A percentile compares a stretch with the other conserved stretches of the same genome.
Conservation (phyloP, 2,888 invertebrate genomes). For the Cataglyphis cursor region DNA sequence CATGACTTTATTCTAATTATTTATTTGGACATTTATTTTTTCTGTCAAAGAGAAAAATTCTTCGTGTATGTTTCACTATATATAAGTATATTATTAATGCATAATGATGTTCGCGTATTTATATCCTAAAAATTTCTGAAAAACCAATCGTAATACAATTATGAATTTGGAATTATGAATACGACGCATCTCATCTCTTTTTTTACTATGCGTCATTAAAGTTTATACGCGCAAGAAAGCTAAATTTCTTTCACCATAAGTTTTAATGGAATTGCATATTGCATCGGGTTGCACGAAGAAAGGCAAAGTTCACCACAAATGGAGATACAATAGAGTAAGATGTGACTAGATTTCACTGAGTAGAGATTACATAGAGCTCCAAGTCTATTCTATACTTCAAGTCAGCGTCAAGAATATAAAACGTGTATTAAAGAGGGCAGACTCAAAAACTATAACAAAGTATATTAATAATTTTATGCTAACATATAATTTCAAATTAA, state of each 20-base stretch:
- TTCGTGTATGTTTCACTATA: not conserved
- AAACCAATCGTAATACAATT: not conserved
- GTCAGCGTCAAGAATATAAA: not conserved
- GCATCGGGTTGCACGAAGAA: slow-evolving; percentile 11
- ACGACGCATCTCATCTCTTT: not conserved
- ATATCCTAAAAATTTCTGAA: not conserved
- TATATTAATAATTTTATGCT: not conserved
- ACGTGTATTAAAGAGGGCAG: not conserved
- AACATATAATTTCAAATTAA: not conserved
- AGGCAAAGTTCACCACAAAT: slow-evolving; percentile 6
- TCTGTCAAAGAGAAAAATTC: not conserved
- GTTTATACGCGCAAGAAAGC: slow-evolving; percentile 3
- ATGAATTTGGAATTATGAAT: slow-evolving; percentile 1
- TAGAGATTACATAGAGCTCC: not conserved
- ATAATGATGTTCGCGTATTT: not conserved
- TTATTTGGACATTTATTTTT: not conserved
- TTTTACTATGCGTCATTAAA: slow-evolving; percentile 16
- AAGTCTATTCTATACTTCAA: not conserved
- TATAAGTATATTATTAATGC: not conserved
- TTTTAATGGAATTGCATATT: slow-evolving; percentile 43
- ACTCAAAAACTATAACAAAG: not conserved
- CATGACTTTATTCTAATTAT: not conserved
- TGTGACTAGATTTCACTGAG: slow-evolving; percentile 37
- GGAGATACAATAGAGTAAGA: slow-evolving; percentile 13
- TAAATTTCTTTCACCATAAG: slow-evolving; percentile 39